Conservation (phyloP, 1,140 invertebrate species). For the Trichogramma pretiosum region DNA sequence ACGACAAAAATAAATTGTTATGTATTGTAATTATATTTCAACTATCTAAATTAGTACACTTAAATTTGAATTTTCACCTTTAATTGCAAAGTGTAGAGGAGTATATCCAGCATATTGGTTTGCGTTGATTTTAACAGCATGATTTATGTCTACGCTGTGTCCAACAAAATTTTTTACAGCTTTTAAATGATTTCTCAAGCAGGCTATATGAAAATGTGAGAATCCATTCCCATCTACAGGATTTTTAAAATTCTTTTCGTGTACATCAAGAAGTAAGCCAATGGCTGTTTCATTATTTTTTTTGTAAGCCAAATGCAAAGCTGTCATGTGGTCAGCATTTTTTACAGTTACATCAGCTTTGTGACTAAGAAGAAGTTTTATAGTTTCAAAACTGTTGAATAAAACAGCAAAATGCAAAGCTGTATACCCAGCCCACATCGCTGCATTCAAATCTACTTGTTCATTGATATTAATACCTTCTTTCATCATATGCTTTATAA, state of each 20-base stretch:
- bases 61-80: slow-evolving; percentile 2
- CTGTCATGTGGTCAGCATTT: slow-evolving; percentile 2
- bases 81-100: slow-evolving; percentile 13
- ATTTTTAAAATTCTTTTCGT: neutral
- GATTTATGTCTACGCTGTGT: slow-evolving; percentile 1
- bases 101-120: slow-evolving; percentile 5
- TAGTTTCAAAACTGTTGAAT: neutral
- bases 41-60: neutral
- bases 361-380: slow-evolving; percentile 6
- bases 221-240: neutral
- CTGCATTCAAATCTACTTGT: neutral
- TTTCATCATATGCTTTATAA: slow-evolving; percentile 7
- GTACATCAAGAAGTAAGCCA: neutral
- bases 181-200: slow-evolving; percentile 8
- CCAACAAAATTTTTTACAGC: slow-evolving; percentile 4
- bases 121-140: neutral
- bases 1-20: neutral
- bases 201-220: slow-evolving; percentile 13
- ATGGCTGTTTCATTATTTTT: neutral
- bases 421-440: slow-evolving; percentile 10
- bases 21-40: too few species aligned
- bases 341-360: slow-evolving; percentile 3
- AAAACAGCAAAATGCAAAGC: slow-evolving; percentile 16
- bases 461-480: slow-evolving; percentile 4
- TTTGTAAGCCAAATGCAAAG: slow-evolving; percentile 5